These are phyloP conservation scores for Lontra canadensis DNA, from an alignment of 2,113 vertebrate species.

Conservation along the genomic window DNA sequence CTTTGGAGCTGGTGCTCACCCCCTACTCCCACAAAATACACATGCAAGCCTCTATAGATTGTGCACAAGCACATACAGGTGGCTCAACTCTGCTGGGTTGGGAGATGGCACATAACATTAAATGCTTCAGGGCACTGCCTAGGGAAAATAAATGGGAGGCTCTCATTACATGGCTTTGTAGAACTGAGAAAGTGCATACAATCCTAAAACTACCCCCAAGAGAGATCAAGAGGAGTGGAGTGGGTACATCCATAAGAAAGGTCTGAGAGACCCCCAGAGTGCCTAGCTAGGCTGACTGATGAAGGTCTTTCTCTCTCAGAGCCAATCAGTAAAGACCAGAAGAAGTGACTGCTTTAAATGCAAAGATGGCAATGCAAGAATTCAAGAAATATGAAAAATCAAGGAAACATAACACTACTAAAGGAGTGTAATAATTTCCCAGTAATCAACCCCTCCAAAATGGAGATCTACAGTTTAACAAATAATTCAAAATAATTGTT, in stretches of 20 bases:
- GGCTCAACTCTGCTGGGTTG: neutral
- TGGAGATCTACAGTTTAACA: neutral
- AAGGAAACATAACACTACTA: neutral
- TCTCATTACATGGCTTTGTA: neutral
- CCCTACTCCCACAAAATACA: neutral
- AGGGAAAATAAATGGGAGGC: neutral
- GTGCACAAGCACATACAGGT: neutral
- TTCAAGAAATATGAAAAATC: neutral
- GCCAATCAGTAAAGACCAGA: neutral
- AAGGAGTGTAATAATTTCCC: neutral
- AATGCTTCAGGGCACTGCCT: neutral
- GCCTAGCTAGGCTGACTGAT: neutral
- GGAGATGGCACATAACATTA: neutral
- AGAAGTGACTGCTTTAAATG: neutral
- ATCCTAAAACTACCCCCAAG: neutral
- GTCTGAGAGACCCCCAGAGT: neutral
- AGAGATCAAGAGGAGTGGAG: neutral
- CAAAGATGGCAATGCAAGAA: neutral
- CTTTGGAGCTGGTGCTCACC: neutral
- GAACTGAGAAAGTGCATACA: neutral
- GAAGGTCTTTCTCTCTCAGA: neutral
- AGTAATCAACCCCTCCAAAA: neutral
- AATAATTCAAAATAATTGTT: neutral
- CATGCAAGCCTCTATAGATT: neutral
- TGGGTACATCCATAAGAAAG: neutral